Evolutionary conservation across 2,888 invertebrate species (phyloP).

Genomic region (Hydraecia micacea): DNA sequence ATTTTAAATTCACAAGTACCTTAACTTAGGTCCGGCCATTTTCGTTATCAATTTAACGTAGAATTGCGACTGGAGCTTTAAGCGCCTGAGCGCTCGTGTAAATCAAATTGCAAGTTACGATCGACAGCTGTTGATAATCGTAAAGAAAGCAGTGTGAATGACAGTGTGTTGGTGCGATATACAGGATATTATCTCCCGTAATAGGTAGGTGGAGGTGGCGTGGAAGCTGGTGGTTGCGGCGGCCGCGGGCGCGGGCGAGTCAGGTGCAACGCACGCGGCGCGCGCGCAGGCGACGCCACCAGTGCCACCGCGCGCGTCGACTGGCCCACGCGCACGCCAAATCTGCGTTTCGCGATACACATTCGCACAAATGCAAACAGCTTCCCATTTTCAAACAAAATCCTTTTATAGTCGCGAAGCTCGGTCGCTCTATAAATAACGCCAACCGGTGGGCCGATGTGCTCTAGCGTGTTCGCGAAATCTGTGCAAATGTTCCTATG

Average conservation of each 20-base stretch:
- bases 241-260: slow-evolving; percentile 76
- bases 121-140: slow-evolving; percentile 33
- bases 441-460: slow-evolving; percentile 70
- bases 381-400: slow-evolving; percentile 75
- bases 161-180: slow-evolving; percentile 67
- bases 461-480: slow-evolving; percentile 71
- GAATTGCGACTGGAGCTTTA: slow-evolving; percentile 4
- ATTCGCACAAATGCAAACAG: slow-evolving; percentile 74
- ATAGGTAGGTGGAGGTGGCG: slow-evolving; percentile 73
- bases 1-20: not conserved
- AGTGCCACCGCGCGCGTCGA: slow-evolving; percentile 87
- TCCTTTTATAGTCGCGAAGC: slow-evolving; percentile 75
- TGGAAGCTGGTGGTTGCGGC: slow-evolving; percentile 72
- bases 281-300: slow-evolving; percentile 66
- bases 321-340: slow-evolving; percentile 87
- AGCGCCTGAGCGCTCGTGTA: not conserved
- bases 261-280: slow-evolving; percentile 85
- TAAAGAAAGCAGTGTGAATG: slow-evolving; percentile 65
- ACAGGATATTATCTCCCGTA: slow-evolving; percentile 69
- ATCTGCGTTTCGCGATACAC: slow-evolving; percentile 78
- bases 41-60: not conserved
- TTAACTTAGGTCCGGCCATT: not conserved
- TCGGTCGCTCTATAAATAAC: slow-evolving; percentile 79
- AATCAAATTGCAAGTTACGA: slow-evolving; percentile 12
- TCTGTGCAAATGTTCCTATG: slow-evolving; percentile 74